phyloP scores from a whole-genome alignment of 2,113 vertebrate species.

The Telmatochromis brichardi region DNA sequence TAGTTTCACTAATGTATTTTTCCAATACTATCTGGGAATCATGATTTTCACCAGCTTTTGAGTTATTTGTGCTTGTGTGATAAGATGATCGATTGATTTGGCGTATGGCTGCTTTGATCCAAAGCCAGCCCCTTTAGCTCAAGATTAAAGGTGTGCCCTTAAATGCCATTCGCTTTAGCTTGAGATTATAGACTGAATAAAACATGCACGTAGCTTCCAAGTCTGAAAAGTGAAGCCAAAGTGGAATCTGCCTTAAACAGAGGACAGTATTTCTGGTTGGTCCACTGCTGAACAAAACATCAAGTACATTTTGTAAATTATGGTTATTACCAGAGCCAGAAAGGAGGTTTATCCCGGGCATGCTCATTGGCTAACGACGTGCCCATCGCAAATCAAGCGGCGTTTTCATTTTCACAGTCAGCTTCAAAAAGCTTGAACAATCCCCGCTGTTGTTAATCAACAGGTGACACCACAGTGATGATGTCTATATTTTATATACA shows the following conservation, averaged over 20 bases:
- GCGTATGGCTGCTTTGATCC: background rate
- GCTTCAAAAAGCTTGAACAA: background rate
- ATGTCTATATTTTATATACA: background rate
- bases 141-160: background rate
- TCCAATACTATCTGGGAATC: background rate
- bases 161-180: background rate
- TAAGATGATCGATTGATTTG: background rate
- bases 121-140: background rate
- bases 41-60: background rate
- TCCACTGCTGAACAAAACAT: background rate
- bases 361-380: background rate
- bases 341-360: background rate
- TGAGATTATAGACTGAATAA: background rate
- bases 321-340: background rate
- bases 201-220: background rate
- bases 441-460: background rate
- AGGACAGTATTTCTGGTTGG: background rate
- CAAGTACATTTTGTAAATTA: background rate
- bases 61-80: background rate
- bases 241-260: background rate
- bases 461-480: background rate
- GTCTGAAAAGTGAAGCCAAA: background rate
- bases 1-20: background rate
- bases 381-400: background rate
- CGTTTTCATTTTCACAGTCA: background rate